phyloP scores from a whole-genome alignment of 2,888 invertebrate species.

The Andricus quercusramuli region DNA sequence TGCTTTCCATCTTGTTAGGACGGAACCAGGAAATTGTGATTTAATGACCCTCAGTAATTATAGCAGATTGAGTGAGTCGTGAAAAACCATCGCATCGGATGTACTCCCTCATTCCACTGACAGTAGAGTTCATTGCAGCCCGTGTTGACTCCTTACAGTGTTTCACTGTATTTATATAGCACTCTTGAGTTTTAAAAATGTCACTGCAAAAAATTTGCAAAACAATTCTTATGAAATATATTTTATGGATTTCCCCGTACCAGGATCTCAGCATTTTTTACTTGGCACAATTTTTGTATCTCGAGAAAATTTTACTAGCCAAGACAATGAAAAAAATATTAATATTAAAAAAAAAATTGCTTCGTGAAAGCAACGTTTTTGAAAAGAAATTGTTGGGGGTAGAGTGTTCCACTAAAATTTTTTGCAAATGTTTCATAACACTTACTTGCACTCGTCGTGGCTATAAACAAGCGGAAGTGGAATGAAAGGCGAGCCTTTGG shows the following conservation, averaged over 20 bases:
- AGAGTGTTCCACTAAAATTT: background rate
- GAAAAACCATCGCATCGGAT: constrained; percentile 22
- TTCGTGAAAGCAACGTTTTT: too few species aligned
- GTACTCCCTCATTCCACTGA: constrained; percentile 33
- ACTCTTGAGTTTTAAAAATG: constrained; percentile 33
- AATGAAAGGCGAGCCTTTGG: constrained; percentile 31
- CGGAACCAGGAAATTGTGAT: background rate
- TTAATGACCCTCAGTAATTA: constrained; percentile 15
- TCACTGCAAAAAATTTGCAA: background rate
- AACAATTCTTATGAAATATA: background rate
- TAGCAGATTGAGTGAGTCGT: constrained; percentile 25
- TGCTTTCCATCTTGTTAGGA: too few species aligned
- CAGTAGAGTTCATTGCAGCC: constrained; percentile 17
- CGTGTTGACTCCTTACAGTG: constrained; percentile 18
- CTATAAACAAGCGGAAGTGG: constrained; percentile 39
- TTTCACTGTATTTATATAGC: constrained; percentile 25
- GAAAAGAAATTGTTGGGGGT: too few species aligned
- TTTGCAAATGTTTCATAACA: background rate
- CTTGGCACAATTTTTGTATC: background rate
- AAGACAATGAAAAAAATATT: background rate
- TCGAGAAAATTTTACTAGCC: background rate
- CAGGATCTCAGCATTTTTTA: background rate
- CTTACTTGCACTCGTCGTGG: constrained; percentile 33
- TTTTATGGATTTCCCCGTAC: background rate
- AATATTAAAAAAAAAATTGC: too few species aligned